Base-by-base conservation (phyloP, 2,797 vertebrate species). In the Tapirus indicus region DNA sequence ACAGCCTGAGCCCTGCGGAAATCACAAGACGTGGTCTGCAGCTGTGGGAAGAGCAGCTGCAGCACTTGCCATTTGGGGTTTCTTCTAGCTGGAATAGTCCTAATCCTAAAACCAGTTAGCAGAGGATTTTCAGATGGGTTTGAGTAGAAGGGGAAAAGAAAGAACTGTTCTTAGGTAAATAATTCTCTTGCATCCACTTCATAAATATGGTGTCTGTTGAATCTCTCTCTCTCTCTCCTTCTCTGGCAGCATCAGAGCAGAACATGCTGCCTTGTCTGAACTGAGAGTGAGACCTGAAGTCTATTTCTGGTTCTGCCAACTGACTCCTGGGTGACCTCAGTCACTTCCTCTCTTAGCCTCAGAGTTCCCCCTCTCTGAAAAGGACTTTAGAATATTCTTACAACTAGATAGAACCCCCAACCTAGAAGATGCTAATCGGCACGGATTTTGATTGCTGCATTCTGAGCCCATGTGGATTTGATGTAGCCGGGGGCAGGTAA, bases 291-390 rank as follows among this genome's bases (percentile, higher is more conserved):
- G 97, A 95, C 85, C 97, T 97, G 95, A 80, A 74, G 84, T 97
- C 94, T 98, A 98, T 98, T 98, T 98, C 89, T 97, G 96, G 93
- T 78, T 94, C 95, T 98, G 93, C 97, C 98, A 97, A 98, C 98
- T 97, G 98, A 96, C 98, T 98, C 90, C 62, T 44, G 92, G 84
- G 94, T 97, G 97, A 98, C 97, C 97, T 97, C 95, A 97, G 96
- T 88, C 90, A 97, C 97, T 98, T 98, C 98, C 98, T 98, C 97
- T 96, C 97, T 75, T 41, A 77, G 85, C 52, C 60, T 94, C 78
- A 72, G 91, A 96, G 97, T 97, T 98, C 87, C 94, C 93, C 97
- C 86, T 95, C 97, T 96, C 91, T 71, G 78, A 47, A 69, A 60
- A 96, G 52, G 82, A 79, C 91, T 78, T 95, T 8, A 96, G 66